Percentiles rank a stretch among this genome's conserved stretches.
Conservation (phyloP, 1,140 invertebrate species). For the Sycophila sp. region DNA sequence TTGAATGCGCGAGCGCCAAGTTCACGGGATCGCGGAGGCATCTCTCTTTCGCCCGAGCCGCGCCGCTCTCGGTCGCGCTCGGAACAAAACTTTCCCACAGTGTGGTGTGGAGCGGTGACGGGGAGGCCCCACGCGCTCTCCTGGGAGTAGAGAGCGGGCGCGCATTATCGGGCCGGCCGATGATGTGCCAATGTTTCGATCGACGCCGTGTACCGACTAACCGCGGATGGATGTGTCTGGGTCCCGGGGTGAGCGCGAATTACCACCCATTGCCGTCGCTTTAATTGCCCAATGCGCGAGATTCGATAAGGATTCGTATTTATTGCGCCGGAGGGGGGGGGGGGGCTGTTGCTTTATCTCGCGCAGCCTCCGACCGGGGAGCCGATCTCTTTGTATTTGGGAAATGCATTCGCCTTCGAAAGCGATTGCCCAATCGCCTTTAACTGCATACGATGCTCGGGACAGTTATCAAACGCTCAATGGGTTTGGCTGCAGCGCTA, state of each 20-base stretch:
- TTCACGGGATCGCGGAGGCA: not conserved
- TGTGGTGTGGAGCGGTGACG: not conserved
- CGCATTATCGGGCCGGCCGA: not conserved
- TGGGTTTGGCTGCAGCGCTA: no score
- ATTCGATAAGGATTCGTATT: conserved; percentile 1
- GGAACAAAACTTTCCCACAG: conserved; percentile 27
- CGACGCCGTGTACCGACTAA: not conserved
- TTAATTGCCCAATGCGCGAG: not conserved
- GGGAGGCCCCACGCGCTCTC: no score
- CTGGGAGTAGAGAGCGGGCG: not conserved
- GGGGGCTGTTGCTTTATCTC: not conserved
- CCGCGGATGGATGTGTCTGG: no score
- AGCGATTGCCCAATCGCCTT: no score
- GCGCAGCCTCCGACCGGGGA: not conserved
- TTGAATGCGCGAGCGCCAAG: no score
- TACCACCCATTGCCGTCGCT: not conserved
- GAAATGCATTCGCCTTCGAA: no score
- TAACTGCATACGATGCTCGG: no score
- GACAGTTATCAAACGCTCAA: no score
- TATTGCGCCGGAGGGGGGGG: not conserved
- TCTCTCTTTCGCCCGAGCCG: not conserved
- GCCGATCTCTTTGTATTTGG: not conserved
- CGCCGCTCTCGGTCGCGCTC: not conserved
- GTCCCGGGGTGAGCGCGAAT: not conserved
- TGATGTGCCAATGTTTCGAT: conserved; percentile 3